A percentile compares a stretch with the other conserved stretches of the same genome.
These are phyloP conservation scores for Sitta europaea DNA, from an alignment of 2,113 vertebrate species.

Conservation along the genomic window DNA sequence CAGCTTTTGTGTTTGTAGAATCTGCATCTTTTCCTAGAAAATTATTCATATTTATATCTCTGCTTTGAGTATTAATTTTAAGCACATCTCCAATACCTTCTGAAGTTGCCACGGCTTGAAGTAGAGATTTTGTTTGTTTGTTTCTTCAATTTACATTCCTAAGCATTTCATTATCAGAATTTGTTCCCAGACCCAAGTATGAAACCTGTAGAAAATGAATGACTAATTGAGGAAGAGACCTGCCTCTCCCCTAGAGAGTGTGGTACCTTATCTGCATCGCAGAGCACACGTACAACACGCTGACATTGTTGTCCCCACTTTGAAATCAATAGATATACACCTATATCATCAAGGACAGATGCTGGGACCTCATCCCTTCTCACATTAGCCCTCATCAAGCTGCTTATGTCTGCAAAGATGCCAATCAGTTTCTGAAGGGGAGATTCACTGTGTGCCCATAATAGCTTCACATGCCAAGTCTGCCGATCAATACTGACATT, in stretches of 20 bases:
- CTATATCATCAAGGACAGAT: constrained; percentile 19
- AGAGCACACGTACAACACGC: neutral
- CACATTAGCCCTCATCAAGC: constrained; percentile 63
- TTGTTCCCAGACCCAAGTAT: neutral
- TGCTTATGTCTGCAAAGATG: constrained; percentile 62
- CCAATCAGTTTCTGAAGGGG: constrained; percentile 29
- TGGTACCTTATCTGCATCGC: neutral
- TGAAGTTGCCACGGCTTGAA: neutral
- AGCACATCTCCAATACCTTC: neutral
- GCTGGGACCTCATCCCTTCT: constrained; percentile 28
- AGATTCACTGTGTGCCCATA: constrained; percentile 8
- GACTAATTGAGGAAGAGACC: neutral
- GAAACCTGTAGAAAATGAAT: neutral
- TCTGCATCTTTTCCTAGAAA: neutral
- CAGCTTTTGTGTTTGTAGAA: neutral
- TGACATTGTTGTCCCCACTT: neutral
- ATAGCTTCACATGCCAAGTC: neutral
- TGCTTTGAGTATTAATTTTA: neutral
- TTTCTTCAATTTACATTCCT: neutral
- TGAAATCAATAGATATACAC: constrained; percentile 20
- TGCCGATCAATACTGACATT: constrained; percentile 43
- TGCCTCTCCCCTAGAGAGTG: neutral
- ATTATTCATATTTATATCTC: neutral
- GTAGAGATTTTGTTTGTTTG: neutral
- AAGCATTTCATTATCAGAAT: neutral